A percentile compares a stretch with the other conserved stretches of the same genome.
Conservation (phyloP, 1,140 invertebrate species). For the Stegodyphus mimosarum region DNA sequence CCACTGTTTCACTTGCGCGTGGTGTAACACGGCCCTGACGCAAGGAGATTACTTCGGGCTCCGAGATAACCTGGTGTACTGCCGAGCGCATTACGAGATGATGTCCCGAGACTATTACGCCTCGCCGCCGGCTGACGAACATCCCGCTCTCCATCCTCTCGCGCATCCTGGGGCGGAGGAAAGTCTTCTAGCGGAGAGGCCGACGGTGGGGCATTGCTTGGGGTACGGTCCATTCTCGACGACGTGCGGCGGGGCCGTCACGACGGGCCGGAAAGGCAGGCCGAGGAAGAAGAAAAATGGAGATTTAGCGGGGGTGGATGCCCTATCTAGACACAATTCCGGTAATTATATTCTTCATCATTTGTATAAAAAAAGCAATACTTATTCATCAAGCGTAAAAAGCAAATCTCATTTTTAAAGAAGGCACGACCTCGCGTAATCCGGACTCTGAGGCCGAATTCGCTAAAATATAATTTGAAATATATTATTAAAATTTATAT, state of each 20-base stretch:
- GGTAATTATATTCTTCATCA: background rate
- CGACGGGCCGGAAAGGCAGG: slow-evolving; percentile 33
- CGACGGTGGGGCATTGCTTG: background rate
- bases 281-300: slow-evolving; percentile 46
- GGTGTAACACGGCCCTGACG: slow-evolving; percentile 76
- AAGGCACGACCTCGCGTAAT: too few species aligned
- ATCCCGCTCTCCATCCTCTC: background rate
- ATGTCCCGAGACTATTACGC: background rate
- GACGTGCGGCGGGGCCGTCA: background rate
- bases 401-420: too few species aligned
- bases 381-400: too few species aligned
- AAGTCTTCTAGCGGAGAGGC: background rate
- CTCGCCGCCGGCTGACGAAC: background rate
- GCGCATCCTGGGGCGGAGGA: background rate
- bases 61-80: slow-evolving; percentile 69
- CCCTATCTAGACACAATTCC: background rate
- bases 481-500: too few species aligned
- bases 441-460: too few species aligned
- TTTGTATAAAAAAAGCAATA: too few species aligned
- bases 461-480: too few species aligned
- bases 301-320: background rate
- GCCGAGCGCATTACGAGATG: slow-evolving; percentile 69
- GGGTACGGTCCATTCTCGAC: background rate
- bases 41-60: slow-evolving; percentile 85
- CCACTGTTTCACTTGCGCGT: slow-evolving; percentile 88